phyloP scores from a whole-genome alignment of 1,140 invertebrate genomes.

The Brachionus sp. region DNA sequence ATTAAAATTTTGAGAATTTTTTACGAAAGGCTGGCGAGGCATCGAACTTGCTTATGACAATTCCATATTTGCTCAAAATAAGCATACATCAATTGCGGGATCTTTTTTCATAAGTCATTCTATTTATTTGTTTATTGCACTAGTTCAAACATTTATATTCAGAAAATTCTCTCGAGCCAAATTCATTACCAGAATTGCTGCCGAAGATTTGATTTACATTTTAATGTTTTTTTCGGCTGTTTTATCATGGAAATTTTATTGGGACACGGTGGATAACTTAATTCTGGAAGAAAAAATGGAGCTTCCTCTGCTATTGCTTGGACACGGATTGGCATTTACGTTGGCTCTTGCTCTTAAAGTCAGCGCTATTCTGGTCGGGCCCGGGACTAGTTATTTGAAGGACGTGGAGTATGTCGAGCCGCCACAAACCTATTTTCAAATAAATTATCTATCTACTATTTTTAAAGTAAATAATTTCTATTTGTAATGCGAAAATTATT shows the following conservation, averaged over 20 bases:
- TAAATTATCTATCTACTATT: slow-evolving; percentile 40
- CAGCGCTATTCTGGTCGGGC: slow-evolving; percentile 41
- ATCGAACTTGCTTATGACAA: slow-evolving; percentile 24
- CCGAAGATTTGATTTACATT: slow-evolving; percentile 26
- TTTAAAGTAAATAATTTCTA: slow-evolving; percentile 15
- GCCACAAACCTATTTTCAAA: slow-evolving; percentile 25
- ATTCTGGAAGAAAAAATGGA: slow-evolving; percentile 5
- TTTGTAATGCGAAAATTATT: neutral
- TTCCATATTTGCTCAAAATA: neutral
- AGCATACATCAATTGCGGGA: neutral
- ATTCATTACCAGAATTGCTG: neutral
- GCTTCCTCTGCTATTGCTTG: neutral
- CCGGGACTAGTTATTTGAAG: slow-evolving; percentile 31
- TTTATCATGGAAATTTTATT: slow-evolving; percentile 40
- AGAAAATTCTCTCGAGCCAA: neutral
- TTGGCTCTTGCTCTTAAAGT: neutral
- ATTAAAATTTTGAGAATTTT: neutral
- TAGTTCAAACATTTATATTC: slow-evolving; percentile 33
- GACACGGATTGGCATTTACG: neutral
- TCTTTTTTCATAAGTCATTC: slow-evolving; percentile 32
- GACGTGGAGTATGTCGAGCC: slow-evolving; percentile 1
- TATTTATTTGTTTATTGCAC: slow-evolving; percentile 18
- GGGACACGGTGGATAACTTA: slow-evolving; percentile 1
- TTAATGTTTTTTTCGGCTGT: slow-evolving; percentile 43
- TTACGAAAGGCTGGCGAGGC: slow-evolving; percentile 3